Base-by-base conservation (phyloP, 1,140 invertebrate genomes). In the Gryon sp. region DNA sequence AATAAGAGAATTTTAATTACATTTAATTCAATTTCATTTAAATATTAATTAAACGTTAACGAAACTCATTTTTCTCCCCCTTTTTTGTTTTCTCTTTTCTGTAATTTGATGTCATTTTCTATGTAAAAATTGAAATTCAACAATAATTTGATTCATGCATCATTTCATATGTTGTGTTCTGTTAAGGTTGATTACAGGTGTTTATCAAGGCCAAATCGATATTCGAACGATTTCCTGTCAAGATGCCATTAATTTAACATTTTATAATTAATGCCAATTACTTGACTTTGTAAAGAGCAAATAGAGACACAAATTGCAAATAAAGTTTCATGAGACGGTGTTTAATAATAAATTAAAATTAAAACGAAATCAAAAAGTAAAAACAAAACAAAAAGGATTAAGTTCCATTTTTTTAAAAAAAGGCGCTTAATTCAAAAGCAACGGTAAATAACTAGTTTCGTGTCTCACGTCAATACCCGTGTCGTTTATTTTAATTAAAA, bases 61-160 rank as follows among this genome's bases (percentile, higher is more conserved):
- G n/a, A n/a, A n/a, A n/a, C n/a, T n/a, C n/a, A n/a, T n/a, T n/a
- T n/a, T n/a, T n/a, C 9, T 12, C 19, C 24, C 11, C 20, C 38
- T 69, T 52, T 50, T 57, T 16, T 36, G 16, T 32, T 30, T 59
- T 57, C 40, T 38, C 26, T n/a, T n/a, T n/a, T n/a, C n/a, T n/a
- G n/a, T n/a, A n/a, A n/a, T n/a, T n/a, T n/a, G n/a, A n/a, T n/a
- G n/a, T n/a, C n/a, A n/a, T n/a, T n/a, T n/a, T n/a, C n/a, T n/a
- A n/a, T n/a, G n/a, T n/a, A n/a, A n/a, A n/a, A n/a, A n/a, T n/a
- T n/a, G n/a, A n/a, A n/a, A n/a, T n/a, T n/a, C n/a, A n/a, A n/a
- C n/a, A n/a, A n/a, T n/a, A 14, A 12, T 24, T 28, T 16, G 20
- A 15, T 48, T 48, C 38, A 48, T 36, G 24, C 50, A 20, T 59